Evolutionary conservation across 2,888 invertebrate genomes (phyloP).

Genomic region (Parnassius smintheus): DNA sequence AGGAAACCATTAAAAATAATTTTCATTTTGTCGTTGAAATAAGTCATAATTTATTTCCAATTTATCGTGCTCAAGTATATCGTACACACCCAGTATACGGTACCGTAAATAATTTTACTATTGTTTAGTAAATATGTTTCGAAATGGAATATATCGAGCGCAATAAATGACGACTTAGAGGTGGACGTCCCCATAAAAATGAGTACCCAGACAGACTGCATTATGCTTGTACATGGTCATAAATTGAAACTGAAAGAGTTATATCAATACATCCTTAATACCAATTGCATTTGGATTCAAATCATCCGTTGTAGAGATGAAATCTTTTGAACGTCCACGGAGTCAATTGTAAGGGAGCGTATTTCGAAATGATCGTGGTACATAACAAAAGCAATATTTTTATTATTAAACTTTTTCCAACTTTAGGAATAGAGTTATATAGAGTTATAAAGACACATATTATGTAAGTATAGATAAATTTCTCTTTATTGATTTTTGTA

Average conservation of each 20-base stretch:
- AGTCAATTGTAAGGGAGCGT: conserved; percentile 11
- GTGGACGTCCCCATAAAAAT: conserved; percentile 39
- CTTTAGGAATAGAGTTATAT: too few species aligned
- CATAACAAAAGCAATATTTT: neutral
- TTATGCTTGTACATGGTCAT: conserved; percentile 37
- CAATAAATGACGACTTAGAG: conserved; percentile 30
- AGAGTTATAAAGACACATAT: too few species aligned
- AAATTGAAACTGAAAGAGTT: conserved; percentile 29
- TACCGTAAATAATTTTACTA: conserved; percentile 17
- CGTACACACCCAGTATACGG: neutral
- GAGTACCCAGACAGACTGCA: conserved; percentile 34
- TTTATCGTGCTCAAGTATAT: conserved; percentile 1
- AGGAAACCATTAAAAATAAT: conserved; percentile 3
- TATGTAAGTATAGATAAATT: too few species aligned
- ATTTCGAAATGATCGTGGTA: conserved; percentile 4
- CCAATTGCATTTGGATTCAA: conserved; percentile 31
- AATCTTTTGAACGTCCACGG: conserved; percentile 13
- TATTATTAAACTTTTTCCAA: too few species aligned
- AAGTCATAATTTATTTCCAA: conserved; percentile 6
- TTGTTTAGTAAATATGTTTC: conserved; percentile 12
- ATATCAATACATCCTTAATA: conserved; percentile 27
- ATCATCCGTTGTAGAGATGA: conserved; percentile 26
- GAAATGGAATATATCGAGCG: conserved; percentile 35
- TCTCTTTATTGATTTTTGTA: too few species aligned
- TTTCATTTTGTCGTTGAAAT: conserved; percentile 9